These are phyloP conservation scores for Pollicipes pollicipes DNA, from an alignment of 1,140 invertebrate species.

Conservation along the genomic window DNA sequence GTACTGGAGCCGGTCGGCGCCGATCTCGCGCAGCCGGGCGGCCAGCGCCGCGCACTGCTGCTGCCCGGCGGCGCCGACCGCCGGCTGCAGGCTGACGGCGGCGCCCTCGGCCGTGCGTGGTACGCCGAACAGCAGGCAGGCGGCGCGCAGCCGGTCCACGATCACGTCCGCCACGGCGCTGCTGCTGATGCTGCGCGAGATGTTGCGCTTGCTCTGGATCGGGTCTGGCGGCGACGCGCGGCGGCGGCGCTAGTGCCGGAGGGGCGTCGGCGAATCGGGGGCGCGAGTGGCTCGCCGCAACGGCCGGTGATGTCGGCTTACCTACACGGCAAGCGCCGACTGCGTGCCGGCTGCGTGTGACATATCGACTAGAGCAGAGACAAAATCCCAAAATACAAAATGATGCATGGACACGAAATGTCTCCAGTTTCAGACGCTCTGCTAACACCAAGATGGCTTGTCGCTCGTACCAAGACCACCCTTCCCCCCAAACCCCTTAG, in stretches of 20 bases:
- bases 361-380: too few relatives aligned
- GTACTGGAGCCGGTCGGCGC: slow-evolving; percentile 4
- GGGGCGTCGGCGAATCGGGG: too few relatives aligned
- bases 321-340: too few relatives aligned
- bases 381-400: too few relatives aligned
- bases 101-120: slow-evolving; percentile 4
- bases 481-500: too few relatives aligned
- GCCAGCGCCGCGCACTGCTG: background rate
- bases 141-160: slow-evolving; percentile 15
- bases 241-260: background rate
- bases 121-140: background rate
- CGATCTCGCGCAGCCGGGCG: slow-evolving; percentile 1
- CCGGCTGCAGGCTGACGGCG: slow-evolving; percentile 14
- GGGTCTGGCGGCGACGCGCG: slow-evolving; percentile 2
- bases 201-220: slow-evolving; percentile 1
- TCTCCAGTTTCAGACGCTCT: too few relatives aligned
- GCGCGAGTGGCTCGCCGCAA: too few relatives aligned
- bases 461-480: too few relatives aligned
- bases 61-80: slow-evolving; percentile 14
- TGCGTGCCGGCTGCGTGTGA: too few relatives aligned
- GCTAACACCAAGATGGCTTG: too few relatives aligned
- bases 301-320: too few relatives aligned
- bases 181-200: slow-evolving; percentile 3
- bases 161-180: slow-evolving; percentile 15
- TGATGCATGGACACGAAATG: too few relatives aligned